Percentiles rank a stretch among this genome's conserved stretches.
These are phyloP conservation scores for Zaprionus lineosus DNA, from an alignment of 2,888 invertebrate species.

Conservation along the genomic window DNA sequence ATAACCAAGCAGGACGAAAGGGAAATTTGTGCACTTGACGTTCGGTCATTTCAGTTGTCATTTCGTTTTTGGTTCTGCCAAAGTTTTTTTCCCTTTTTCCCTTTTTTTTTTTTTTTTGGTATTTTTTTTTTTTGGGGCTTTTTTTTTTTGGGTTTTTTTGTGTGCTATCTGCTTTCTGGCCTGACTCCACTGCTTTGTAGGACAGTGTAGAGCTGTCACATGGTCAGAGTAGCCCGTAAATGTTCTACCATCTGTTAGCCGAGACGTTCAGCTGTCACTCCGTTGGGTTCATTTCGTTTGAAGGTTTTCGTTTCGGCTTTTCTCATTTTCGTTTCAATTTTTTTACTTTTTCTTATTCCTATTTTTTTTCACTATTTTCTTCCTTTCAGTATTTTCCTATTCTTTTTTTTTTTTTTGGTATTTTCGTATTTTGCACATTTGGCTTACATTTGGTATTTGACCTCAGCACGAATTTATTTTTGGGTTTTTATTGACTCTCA, in stretches of 20 bases:
- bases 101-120: not conserved
- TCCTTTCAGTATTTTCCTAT: not conserved
- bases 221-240: constrained; percentile 59
- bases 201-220: constrained; percentile 57
- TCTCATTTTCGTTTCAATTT: too few relatives aligned
- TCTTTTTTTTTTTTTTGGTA: constrained; percentile 11
- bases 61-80: too few relatives aligned
- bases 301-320: constrained; percentile 45
- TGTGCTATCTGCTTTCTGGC: constrained; percentile 6
- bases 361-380: constrained; percentile 7
- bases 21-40: constrained; percentile 52
- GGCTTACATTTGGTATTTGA: constrained; percentile 48
- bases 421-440: constrained; percentile 9
- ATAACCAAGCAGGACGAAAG: not conserved
- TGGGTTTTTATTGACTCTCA: constrained; percentile 58
- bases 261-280: constrained; percentile 66
- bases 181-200: constrained; percentile 28
- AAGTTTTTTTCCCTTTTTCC: too few relatives aligned
- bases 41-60: constrained; percentile 67
- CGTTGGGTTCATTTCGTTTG: constrained; percentile 57
- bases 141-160: constrained; percentile 5
- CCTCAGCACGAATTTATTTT: constrained; percentile 64
- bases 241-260: constrained; percentile 73
- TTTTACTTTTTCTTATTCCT: too few relatives aligned
- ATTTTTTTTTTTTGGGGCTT: constrained; percentile 8